Evolutionary conservation across 2,797 vertebrate species (phyloP).

Genomic region (Amphiprion clarkii): DNA sequence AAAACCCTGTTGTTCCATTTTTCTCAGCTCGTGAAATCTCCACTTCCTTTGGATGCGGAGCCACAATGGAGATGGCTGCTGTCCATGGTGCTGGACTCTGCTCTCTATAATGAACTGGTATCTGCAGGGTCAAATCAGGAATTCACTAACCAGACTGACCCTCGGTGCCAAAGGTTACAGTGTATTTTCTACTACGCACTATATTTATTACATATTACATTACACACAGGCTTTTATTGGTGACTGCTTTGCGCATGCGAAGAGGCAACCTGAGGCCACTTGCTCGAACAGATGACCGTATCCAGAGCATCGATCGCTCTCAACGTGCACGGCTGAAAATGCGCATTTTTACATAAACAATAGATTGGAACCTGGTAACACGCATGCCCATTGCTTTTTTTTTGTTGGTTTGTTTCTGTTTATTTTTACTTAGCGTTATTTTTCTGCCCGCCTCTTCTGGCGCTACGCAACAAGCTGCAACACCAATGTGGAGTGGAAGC

Average conservation of each 20-base stretch:
- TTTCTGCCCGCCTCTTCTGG: constrained; percentile 3
- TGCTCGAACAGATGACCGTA: constrained; percentile 51
- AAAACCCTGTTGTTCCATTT: background rate
- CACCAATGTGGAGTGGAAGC: constrained; percentile 56
- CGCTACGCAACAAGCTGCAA: constrained; percentile 68
- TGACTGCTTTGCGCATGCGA: constrained; percentile 74
- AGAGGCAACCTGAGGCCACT: constrained; percentile 51
- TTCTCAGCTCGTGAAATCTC: background rate
- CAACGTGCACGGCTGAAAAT: constrained; percentile 23
- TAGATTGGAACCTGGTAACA: background rate
- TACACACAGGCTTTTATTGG: constrained; percentile 15
- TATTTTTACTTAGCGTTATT: background rate
- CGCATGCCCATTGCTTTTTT: background rate
- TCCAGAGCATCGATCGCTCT: constrained; percentile 47
- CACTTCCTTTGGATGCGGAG: background rate
- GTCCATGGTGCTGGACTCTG: constrained; percentile 70
- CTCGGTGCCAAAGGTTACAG: background rate
- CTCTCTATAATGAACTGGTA: background rate
- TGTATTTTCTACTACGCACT: background rate
- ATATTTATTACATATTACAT: background rate
- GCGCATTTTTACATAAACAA: constrained; percentile 17
- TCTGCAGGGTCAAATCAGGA: constrained; percentile 3
- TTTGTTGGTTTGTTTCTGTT: no score
- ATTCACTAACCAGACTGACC: background rate
- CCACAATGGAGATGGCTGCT: constrained; percentile 33